phyloP scores from a whole-genome alignment of 2,113 vertebrate species.

The Chaenogobius annularis region DNA sequence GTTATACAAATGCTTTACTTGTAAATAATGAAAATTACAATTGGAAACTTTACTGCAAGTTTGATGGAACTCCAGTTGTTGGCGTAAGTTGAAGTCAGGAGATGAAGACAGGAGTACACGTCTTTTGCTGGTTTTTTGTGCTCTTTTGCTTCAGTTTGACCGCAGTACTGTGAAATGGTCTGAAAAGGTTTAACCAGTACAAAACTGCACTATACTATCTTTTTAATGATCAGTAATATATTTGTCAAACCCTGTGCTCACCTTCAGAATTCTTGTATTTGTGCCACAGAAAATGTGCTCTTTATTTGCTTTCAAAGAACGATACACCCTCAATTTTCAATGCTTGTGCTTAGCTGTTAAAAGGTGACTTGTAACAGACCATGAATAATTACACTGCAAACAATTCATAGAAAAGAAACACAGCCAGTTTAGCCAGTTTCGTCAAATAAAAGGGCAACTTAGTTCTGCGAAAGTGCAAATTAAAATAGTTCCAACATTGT shows the following conservation, averaged over 20 bases:
- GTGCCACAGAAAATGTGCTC: conserved; percentile 47
- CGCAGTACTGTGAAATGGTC: neutral
- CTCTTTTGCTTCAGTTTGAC: conserved; percentile 20
- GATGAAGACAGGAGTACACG: conserved; percentile 27
- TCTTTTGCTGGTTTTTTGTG: conserved; percentile 46
- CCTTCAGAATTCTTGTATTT: conserved; percentile 32
- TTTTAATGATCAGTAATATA: conserved; percentile 7
- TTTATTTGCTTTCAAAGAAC: conserved; percentile 29
- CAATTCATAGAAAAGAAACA: conserved; percentile 21
- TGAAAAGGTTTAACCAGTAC: conserved; percentile 18
- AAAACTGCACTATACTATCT: conserved; percentile 24
- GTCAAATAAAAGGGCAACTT: conserved; percentile 48
- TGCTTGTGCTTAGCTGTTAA: conserved; percentile 51
- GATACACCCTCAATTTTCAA: conserved; percentile 29
- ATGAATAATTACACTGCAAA: conserved; percentile 30
- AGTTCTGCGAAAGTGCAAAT: conserved; percentile 71
- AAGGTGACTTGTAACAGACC: conserved; percentile 31
- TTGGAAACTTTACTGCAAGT: conserved; percentile 29
- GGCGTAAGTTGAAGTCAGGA: conserved; percentile 8
- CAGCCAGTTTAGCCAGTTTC: conserved; percentile 33
- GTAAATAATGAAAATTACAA: conserved; percentile 7
- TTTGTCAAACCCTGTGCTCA: conserved; percentile 42
- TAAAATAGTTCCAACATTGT: conserved; percentile 71
- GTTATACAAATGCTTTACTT: too few species aligned
- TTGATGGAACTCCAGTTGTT: conserved; percentile 25